Evolutionary conservation across 2,797 vertebrate genomes (phyloP).

Genomic region (Micromesistius poutassou): DNA sequence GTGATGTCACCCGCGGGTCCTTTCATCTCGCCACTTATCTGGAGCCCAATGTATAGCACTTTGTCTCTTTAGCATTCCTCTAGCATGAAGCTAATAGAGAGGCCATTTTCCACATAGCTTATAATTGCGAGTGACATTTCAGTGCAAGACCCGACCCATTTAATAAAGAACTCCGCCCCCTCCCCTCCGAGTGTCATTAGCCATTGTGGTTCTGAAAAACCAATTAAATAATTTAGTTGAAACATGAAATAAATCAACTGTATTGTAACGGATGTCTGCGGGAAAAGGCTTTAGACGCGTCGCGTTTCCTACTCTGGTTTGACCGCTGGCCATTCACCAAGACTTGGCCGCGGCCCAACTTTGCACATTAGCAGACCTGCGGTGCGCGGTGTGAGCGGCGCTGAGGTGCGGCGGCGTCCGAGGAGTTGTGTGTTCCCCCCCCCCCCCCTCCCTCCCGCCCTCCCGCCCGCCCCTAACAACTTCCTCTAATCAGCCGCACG

Average conservation of each 20-base stretch:
- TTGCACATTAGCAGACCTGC: not conserved
- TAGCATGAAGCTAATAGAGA: slow-evolving; percentile 43
- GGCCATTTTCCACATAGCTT: slow-evolving; percentile 46
- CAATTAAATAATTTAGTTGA: not conserved
- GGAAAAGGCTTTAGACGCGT: no score
- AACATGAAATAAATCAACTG: not conserved
- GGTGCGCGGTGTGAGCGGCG: not conserved
- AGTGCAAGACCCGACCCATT: slow-evolving; percentile 32
- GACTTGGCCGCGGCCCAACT: not conserved
- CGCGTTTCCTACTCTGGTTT: no score
- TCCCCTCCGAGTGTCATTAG: not conserved
- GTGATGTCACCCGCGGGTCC: slow-evolving; percentile 56
- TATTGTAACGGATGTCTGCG: no score
- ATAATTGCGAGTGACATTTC: slow-evolving; percentile 38
- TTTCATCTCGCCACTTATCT: slow-evolving; percentile 28
- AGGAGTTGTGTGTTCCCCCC: slow-evolving; percentile 38
- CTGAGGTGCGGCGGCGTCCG: slow-evolving; percentile 22
- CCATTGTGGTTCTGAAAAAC: not conserved
- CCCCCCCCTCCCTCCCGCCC: not conserved
- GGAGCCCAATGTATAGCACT: slow-evolving; percentile 48
- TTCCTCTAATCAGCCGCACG: slow-evolving; percentile 66
- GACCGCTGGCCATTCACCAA: not conserved
- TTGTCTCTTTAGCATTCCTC: slow-evolving; percentile 52
- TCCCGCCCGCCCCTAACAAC: slow-evolving; percentile 42
- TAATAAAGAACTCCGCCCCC: slow-evolving; percentile 7